Base-by-base conservation (phyloP, 2,797 vertebrate genomes). In the Mycteria americana region DNA sequence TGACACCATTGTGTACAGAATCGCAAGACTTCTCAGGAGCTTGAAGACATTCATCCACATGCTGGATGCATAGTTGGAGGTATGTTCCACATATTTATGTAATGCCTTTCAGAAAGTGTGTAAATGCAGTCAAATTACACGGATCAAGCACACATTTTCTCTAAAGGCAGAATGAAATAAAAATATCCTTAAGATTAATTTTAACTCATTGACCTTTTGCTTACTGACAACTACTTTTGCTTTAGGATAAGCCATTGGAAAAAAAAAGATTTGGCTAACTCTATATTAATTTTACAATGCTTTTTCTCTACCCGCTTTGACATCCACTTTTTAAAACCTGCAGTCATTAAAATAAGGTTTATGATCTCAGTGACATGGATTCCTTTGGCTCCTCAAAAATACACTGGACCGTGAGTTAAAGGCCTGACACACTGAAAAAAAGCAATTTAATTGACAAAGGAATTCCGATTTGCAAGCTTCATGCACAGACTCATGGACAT, bases 121-220 rank as follows among this genome's bases (percentile, higher is more conserved):
- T 35, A 92, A 96, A 79, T 64, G 82, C 81, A 85, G 30, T 75
- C 56, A 89, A 93, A 80, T 95, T 92, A 68, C 59, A 63, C 67
- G 51, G 51, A 85, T 93, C 60, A 92, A 92, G 53, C 18, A 79
- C 35, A 60, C 33, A 59, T 67, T 81, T 70, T 88, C 53, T 65
- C 63, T 91, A 92, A 92, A 92, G 21, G 35, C 59, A 77, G 78
- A 93, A 95, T 76, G 45, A 97, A 88, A 83, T 78, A 97, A 91
- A 86, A 93, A 96, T 89, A 93, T 59, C 91, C 86, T 96, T 96
- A 85, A 91, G 35, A 91, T 73, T 65, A 63, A 76, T 78, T 89
- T 88, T 89, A 92, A 87, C 18, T 74, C 83, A 90, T 89, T 97
- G 95, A 85, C 87, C 45, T 98, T 98, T 89, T 88, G 74, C 21